Percentiles rank a stretch among this genome's conserved stretches.
Evolutionary conservation across 2,797 vertebrate species (phyloP).

Genomic region (Melanitta fusca): DNA sequence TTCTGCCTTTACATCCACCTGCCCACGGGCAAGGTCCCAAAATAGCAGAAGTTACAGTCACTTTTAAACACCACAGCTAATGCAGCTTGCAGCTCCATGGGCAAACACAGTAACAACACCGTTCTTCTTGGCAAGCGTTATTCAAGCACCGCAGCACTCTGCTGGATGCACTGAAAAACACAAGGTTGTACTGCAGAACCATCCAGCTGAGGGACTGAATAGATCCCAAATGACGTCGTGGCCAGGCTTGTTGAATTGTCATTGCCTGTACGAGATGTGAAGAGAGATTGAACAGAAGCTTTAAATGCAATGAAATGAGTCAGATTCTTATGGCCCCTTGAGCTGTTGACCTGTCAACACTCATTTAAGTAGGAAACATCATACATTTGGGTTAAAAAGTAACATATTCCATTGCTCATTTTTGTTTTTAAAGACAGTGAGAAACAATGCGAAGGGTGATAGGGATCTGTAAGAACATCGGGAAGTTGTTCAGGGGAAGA

Average conservation of each 20-base stretch:
- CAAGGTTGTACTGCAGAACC: not conserved
- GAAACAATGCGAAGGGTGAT: not conserved
- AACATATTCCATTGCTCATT: not conserved
- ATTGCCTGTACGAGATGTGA: not conserved
- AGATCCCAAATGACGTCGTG: not conserved
- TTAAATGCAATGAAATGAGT: not conserved
- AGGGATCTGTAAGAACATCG: not conserved
- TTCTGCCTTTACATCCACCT: not conserved
- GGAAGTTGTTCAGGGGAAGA: not conserved
- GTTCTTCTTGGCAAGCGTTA: not conserved
- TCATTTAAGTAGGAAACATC: not conserved
- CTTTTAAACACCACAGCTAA: not conserved
- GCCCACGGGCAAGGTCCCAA: not conserved
- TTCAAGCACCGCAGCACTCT: not conserved
- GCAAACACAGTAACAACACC: not conserved
- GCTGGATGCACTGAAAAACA: not conserved
- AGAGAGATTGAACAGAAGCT: not conserved
- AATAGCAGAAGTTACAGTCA: not conserved
- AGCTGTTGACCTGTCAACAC: not conserved
- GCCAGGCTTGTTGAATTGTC: not conserved
- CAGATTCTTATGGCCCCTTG: not conserved
- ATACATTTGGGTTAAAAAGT: not conserved
- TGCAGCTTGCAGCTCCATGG: not conserved
- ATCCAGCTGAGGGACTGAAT: not conserved
- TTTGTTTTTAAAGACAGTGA: not conserved